Evolutionary conservation across 2,888 invertebrate species (phyloP).

Genomic region (Pimpla rufipes): DNA sequence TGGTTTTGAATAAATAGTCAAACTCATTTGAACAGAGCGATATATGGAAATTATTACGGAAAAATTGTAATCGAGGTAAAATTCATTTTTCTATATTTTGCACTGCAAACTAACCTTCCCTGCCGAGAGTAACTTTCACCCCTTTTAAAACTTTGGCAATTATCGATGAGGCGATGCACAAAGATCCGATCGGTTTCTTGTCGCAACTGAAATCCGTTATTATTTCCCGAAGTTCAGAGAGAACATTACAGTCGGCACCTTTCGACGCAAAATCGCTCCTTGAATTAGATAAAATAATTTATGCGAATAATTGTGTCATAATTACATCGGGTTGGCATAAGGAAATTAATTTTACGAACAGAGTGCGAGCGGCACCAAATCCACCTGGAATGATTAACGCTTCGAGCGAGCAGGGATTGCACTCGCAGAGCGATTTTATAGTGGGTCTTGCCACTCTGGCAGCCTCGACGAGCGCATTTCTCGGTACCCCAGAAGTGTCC

Average conservation of each 20-base stretch:
- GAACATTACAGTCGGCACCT: conserved; percentile 85
- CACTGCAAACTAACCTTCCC: conserved; percentile 75
- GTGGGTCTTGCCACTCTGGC: conserved; percentile 86
- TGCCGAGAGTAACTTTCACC: conserved; percentile 84
- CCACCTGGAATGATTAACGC: conserved; percentile 88
- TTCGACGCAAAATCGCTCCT: conserved; percentile 86
- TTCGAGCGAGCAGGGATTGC: conserved; percentile 83
- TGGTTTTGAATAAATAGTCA: background rate
- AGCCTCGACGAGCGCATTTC: conserved; percentile 87
- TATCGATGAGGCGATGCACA: conserved; percentile 87
- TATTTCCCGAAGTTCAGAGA: conserved; percentile 85
- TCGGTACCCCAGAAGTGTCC: conserved; percentile 70
- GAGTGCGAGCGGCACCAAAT: conserved; percentile 87
- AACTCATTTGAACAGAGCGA: conserved; percentile 23
- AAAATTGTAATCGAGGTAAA: too few relatives aligned
- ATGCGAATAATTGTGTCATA: background rate
- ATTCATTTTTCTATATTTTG: background rate
- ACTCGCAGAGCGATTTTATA: conserved; percentile 83
- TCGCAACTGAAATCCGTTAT: conserved; percentile 86
- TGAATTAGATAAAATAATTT: conserved; percentile 45
- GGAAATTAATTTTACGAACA: conserved; percentile 83
- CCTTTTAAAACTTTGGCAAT: conserved; percentile 85
- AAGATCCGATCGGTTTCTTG: conserved; percentile 86
- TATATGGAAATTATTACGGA: too few relatives aligned
- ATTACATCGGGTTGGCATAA: conserved; percentile 6